Evolutionary conservation across 92 coral and sea anemone genomes (phyloP).

Genomic region (Zoanthus sociatus): DNA sequence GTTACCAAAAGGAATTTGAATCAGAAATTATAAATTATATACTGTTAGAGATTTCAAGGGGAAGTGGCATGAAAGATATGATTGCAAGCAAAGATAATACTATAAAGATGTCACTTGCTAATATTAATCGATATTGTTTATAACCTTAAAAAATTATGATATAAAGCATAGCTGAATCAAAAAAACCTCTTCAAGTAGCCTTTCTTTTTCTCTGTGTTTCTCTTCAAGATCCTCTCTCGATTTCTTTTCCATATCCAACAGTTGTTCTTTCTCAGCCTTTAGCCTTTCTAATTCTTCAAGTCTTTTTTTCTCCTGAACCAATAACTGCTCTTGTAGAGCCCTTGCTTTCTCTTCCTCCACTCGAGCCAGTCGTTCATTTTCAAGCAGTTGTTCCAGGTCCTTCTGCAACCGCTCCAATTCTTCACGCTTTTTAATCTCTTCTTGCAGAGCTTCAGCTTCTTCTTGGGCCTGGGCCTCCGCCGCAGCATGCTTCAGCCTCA

Average conservation of each 20-base stretch:
- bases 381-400: constrained; percentile 80
- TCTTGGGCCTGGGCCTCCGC: constrained; percentile 89
- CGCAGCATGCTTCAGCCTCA: constrained; percentile 77
- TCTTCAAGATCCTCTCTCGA: constrained; percentile 91
- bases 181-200: constrained; percentile 83
- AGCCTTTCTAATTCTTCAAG: constrained; percentile 78
- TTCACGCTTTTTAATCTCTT: constrained; percentile 83
- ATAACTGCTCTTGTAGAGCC: constrained; percentile 82
- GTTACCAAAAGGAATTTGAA: too few species aligned
- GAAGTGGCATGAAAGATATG: too few species aligned
- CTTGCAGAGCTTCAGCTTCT: constrained; percentile 85
- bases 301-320: constrained; percentile 79
- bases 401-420: constrained; percentile 86
- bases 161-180: too few species aligned
- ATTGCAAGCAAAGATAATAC: too few species aligned
- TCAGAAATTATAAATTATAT: too few species aligned
- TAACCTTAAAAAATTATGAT: too few species aligned
- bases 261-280: constrained; percentile 76
- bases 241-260: constrained; percentile 82
- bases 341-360: constrained; percentile 88
- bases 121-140: too few species aligned
- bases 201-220: constrained; percentile 88
- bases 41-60: too few species aligned
- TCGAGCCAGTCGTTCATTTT: constrained; percentile 83
- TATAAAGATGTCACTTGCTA: too few species aligned